Percentiles rank a stretch among this genome's conserved stretches.
These are phyloP conservation scores for Lepisosteus oculatus DNA, from an alignment of 2,113 vertebrate species.

Conservation along the genomic window DNA sequence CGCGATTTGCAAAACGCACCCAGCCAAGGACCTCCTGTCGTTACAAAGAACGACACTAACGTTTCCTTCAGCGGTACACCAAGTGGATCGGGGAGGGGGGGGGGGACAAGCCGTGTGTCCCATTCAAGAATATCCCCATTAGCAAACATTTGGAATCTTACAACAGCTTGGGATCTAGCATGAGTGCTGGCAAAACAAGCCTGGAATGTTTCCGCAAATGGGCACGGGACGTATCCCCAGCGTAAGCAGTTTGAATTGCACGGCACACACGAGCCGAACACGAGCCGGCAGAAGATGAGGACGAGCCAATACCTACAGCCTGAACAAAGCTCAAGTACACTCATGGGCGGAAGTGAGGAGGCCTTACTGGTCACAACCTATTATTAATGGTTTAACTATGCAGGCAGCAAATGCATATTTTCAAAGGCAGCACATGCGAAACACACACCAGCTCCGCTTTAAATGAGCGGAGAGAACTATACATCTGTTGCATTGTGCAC, in stretches of 20 bases:
- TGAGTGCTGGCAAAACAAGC: neutral
- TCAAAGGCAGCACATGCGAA: too few relatives aligned
- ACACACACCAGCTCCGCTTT: too few relatives aligned
- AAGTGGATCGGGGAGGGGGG: constrained; percentile 39
- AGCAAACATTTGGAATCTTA: constrained; percentile 26
- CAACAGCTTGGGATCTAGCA: neutral
- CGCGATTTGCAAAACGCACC: constrained; percentile 35
- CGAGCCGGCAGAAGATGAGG: neutral
- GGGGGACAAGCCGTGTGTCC: constrained; percentile 23
- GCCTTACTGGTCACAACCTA: too few relatives aligned
- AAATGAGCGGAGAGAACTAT: too few relatives aligned
- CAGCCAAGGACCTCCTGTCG: constrained; percentile 55
- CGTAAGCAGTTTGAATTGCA: neutral
- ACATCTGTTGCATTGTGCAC: too few relatives aligned
- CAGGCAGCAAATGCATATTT: too few relatives aligned
- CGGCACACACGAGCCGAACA: neutral
- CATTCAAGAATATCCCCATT: constrained; percentile 44
- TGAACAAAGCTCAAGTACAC: neutral
- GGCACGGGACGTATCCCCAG: neutral
- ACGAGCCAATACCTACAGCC: constrained; percentile 6
- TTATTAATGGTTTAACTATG: too few relatives aligned
- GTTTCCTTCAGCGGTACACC: constrained; percentile 54
- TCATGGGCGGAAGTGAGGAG: neutral
- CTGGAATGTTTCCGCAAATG: neutral
- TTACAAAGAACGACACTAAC: constrained; percentile 57